Conservation (phyloP, 2,888 invertebrate species). For the Drosophila ustulata region DNA sequence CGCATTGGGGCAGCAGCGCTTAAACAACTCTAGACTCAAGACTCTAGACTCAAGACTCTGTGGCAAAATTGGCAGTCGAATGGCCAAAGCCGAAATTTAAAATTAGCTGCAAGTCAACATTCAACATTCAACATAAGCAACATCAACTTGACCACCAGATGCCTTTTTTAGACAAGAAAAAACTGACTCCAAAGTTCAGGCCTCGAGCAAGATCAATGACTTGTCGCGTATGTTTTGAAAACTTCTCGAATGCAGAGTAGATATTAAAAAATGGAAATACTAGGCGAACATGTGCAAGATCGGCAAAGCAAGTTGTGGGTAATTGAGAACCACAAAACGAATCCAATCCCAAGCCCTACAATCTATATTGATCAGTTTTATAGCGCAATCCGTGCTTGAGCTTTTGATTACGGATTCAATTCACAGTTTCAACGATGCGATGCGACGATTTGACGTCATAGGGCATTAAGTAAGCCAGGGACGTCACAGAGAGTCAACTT, state of each 20-base stretch:
- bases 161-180: neutral
- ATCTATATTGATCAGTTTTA: conserved; percentile 15
- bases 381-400: conserved; percentile 43
- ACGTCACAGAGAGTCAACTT: conserved; percentile 39
- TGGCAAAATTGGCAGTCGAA: conserved; percentile 38
- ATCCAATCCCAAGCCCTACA: conserved; percentile 4
- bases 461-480: conserved; percentile 44
- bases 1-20: neutral
- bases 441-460: conserved; percentile 44
- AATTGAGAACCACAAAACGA: conserved; percentile 39
- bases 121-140: neutral
- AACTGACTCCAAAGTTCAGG: conserved; percentile 45
- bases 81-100: conserved; percentile 18
- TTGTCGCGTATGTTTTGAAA: conserved; percentile 37
- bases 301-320: conserved; percentile 44
- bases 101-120: conserved; percentile 27
- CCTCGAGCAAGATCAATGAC: conserved; percentile 74
- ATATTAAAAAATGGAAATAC: conserved; percentile 13
- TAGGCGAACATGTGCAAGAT: conserved; percentile 50
- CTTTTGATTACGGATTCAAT: conserved; percentile 39
- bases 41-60: conserved; percentile 21
- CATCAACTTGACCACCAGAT: conserved; percentile 53
- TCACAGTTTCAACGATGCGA: conserved; percentile 19
- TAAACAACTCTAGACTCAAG: conserved; percentile 23
- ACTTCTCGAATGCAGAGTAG: conserved; percentile 44